Conservation (phyloP, 1,140 invertebrate genomes). For the Lordiphosa clarofinis region DNA sequence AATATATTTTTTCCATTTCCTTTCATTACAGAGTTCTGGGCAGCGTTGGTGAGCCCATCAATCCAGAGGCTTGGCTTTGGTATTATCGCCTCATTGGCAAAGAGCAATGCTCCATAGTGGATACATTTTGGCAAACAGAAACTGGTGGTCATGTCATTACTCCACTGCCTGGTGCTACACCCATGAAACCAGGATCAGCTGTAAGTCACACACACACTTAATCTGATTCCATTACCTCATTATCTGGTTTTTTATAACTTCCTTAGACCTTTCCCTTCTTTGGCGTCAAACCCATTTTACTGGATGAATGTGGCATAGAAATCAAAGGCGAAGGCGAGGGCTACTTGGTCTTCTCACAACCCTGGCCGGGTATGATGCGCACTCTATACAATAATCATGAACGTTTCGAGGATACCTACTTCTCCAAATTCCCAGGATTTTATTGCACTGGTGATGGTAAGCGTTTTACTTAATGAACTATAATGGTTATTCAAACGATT, state of each 20-base stretch:
- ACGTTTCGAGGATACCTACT: conserved; percentile 96
- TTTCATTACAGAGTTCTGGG: conserved; percentile 87
- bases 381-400: conserved; percentile 95
- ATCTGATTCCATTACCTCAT: not conserved
- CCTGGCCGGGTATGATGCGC: conserved; percentile 99
- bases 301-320: conserved; percentile 93
- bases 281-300: conserved; percentile 92
- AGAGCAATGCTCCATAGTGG: conserved; percentile 92
- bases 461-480: not conserved
- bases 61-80: conserved; percentile 99
- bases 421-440: conserved; percentile 96
- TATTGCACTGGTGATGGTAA: conserved; percentile 98
- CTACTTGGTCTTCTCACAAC: conserved; percentile 94
- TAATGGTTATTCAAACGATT: not conserved
- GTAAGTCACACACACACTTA: conserved; percentile 82
- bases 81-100: conserved; percentile 93
- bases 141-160: conserved; percentile 97
- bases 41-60: conserved; percentile 98
- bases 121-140: conserved; percentile 99
- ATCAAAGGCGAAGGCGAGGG: conserved; percentile 95
- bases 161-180: conserved; percentile 95
- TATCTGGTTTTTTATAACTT: not conserved
- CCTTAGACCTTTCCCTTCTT: conserved; percentile 97
- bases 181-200: conserved; percentile 98
- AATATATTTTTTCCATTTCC: conserved; percentile 1